Evolutionary conservation across 2,888 invertebrate species (phyloP).

Genomic region (Drosophila percnosoma): DNA sequence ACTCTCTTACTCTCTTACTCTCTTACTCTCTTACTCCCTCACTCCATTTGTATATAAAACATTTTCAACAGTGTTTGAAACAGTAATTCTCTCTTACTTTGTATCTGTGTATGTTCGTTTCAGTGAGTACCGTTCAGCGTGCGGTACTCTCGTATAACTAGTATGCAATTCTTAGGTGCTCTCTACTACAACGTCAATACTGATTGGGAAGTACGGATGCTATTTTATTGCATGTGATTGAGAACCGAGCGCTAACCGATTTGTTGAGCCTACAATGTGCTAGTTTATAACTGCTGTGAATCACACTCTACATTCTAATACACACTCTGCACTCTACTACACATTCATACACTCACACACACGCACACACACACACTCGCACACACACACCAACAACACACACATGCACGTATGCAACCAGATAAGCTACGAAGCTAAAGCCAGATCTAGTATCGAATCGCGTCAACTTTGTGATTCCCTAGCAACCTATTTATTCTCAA

Average conservation of each 20-base stretch:
- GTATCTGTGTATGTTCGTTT: not conserved
- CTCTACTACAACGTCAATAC: conserved; percentile 49
- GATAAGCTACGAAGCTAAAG: conserved; percentile 6
- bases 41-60: conserved; percentile 1
- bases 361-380: conserved; percentile 1
- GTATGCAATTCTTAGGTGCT: conserved; percentile 29
- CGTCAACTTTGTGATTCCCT: not conserved
- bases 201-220: conserved; percentile 54
- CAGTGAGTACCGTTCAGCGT: not conserved
- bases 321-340: not conserved
- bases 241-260: conserved; percentile 15
- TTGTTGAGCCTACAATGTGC: conserved; percentile 46
- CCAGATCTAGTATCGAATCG: conserved; percentile 7
- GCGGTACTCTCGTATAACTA: conserved; percentile 4
- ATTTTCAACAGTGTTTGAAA: not conserved
- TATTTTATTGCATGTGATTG: conserved; percentile 34
- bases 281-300: conserved; percentile 20
- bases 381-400: conserved; percentile 1
- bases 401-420: conserved; percentile 14
- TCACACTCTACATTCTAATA: conserved; percentile 8
- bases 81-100: not conserved
- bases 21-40: not conserved
- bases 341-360: not conserved
- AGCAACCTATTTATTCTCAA: conserved; percentile 92
- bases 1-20: not conserved